These are phyloP conservation scores for Glaucopsyche alexis DNA, from an alignment of 2,888 invertebrate genomes.

Conservation along the genomic window DNA sequence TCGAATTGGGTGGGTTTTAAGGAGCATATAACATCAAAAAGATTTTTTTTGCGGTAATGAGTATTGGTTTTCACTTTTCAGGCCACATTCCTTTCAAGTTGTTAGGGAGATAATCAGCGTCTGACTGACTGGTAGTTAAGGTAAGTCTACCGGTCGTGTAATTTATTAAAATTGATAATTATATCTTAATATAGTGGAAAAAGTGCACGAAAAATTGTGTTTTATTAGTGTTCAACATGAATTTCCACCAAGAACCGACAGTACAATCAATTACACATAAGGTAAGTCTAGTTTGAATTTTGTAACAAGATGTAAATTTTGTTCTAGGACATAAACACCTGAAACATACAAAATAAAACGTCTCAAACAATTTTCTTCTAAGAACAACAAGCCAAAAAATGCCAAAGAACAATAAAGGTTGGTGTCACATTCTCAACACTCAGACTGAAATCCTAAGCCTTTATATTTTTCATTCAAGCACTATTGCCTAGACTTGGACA, in stretches of 20 bases:
- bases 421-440: neutral
- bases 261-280: too few relatives aligned
- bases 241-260: too few relatives aligned
- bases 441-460: neutral
- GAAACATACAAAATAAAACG: neutral
- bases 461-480: neutral
- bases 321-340: neutral
- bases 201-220: too few relatives aligned
- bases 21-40: constrained; percentile 6
- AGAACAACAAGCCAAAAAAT: neutral
- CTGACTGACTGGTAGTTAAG: neutral
- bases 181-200: too few relatives aligned
- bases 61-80: neutral
- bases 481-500: neutral
- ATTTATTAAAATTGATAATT: too few relatives aligned
- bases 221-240: too few relatives aligned
- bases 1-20: neutral
- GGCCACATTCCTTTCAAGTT: neutral
- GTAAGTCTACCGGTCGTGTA: too few relatives aligned
- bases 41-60: neutral
- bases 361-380: neutral
- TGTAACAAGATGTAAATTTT: too few relatives aligned
- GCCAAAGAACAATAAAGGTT: too few relatives aligned
- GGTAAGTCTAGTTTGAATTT: too few relatives aligned
- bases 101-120: neutral